A percentile compares a stretch with the other conserved stretches of the same genome.
phyloP scores from a whole-genome alignment of 2,888 invertebrate genomes.

The Drosophila emarginata region DNA sequence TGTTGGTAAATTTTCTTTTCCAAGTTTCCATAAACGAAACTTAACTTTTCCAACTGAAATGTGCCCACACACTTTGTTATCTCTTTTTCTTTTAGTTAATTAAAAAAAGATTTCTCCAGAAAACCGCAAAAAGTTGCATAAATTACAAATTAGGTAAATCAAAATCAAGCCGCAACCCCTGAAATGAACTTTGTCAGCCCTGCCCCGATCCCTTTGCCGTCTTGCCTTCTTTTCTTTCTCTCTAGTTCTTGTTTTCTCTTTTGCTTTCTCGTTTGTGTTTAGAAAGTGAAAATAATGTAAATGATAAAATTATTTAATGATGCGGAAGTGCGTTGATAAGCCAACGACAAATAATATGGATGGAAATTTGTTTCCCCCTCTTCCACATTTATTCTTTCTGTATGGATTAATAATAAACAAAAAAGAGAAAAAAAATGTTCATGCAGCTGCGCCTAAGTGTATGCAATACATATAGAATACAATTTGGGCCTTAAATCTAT shows the following conservation, averaged over 20 bases:
- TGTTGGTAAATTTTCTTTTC: not conserved
- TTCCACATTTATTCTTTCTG: not conserved
- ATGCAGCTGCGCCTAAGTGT: conserved; percentile 56
- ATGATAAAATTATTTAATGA: conserved; percentile 81
- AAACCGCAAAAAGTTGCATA: conserved; percentile 59
- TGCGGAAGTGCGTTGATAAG: conserved; percentile 80
- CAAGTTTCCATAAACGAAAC: not conserved
- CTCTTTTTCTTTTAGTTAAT: conserved; percentile 53
- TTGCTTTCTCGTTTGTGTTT: conserved; percentile 41
- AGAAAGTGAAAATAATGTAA: conserved; percentile 80
- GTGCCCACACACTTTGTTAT: conserved; percentile 38
- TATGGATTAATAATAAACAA: conserved; percentile 12
- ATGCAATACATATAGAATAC: conserved; percentile 35
- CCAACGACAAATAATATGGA: conserved; percentile 66
- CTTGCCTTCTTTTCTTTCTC: not conserved
- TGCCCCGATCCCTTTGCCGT: conserved; percentile 17
- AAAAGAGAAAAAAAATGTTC: not conserved
- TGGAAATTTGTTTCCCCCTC: conserved; percentile 25
- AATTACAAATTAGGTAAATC: conserved; percentile 73
- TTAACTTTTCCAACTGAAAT: conserved; percentile 28
- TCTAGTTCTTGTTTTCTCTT: conserved; percentile 5
- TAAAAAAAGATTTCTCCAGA: conserved; percentile 54
- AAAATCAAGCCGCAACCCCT: conserved; percentile 39
- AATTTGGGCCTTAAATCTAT: conserved; percentile 57
- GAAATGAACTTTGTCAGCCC: conserved; percentile 38